Conservation (phyloP, 2,888 invertebrate genomes). For the Hetaerina titia region DNA sequence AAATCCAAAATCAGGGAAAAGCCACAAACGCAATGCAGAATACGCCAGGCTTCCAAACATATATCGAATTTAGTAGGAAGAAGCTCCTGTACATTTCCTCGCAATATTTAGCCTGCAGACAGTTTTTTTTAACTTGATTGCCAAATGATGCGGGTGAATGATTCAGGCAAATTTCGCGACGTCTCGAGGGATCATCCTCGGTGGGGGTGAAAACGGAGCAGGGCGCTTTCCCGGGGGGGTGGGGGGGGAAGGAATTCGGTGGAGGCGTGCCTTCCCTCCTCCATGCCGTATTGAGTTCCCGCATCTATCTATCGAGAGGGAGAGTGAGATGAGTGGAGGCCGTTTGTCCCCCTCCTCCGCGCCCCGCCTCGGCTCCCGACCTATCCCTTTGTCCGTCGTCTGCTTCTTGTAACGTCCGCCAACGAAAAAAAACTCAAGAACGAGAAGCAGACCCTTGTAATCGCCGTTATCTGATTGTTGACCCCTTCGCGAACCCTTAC, state of each 20-base stretch:
- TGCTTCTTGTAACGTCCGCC: constrained; percentile 10
- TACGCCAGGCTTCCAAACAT: no score
- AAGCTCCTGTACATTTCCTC: no score
- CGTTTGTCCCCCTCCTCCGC: not conserved
- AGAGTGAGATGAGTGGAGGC: not conserved
- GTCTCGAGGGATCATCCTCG: not conserved
- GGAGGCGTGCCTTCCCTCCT: not conserved
- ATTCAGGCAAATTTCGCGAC: not conserved
- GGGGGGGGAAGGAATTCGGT: not conserved
- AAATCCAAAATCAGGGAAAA: no score
- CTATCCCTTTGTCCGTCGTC: constrained; percentile 22
- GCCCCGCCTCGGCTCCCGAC: not conserved
- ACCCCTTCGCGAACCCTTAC: not conserved
- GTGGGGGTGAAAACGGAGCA: not conserved
- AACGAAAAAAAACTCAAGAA: not conserved
- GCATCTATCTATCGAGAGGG: not conserved
- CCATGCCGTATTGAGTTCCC: not conserved
- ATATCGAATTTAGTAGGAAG: no score
- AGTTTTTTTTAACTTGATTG: not conserved
- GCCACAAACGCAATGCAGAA: no score
- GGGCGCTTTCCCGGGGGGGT: not conserved
- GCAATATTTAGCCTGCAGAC: not conserved
- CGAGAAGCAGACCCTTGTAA: constrained; percentile 40
- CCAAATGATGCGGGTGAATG: constrained; percentile 19
- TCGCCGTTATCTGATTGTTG: constrained; percentile 31